These are phyloP conservation scores for Rhagonycha lutea DNA, from an alignment of 2,888 invertebrate genomes.

Conservation along the genomic window DNA sequence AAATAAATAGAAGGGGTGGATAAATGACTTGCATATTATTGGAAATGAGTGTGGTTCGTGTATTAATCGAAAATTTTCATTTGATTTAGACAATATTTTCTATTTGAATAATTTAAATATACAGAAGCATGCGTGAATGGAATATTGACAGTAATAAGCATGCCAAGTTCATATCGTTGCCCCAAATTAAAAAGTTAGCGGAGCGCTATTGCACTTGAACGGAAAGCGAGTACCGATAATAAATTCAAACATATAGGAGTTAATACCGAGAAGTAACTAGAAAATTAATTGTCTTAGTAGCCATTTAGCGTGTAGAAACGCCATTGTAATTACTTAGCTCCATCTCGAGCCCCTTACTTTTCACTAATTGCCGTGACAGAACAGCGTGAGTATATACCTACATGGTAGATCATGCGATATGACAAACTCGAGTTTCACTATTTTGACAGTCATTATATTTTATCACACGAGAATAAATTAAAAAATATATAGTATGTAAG, in stretches of 20 bases:
- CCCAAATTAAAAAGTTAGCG: not conserved
- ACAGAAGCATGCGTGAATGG: not conserved
- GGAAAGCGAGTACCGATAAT: not conserved
- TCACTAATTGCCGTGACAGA: conserved; percentile 50
- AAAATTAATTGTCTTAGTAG: conserved; percentile 31
- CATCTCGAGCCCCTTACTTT: conserved; percentile 39
- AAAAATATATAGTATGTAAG: conserved; percentile 16
- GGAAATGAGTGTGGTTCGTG: too few relatives aligned
- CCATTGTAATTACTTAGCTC: conserved; percentile 43
- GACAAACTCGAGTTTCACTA: conserved; percentile 27
- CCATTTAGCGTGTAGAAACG: conserved; percentile 46
- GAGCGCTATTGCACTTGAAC: conserved; percentile 1
- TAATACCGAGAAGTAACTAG: conserved; percentile 14
- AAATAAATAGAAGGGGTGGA: too few relatives aligned
- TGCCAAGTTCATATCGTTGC: not conserved
- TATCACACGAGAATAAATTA: conserved; percentile 29
- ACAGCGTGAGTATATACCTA: conserved; percentile 28
- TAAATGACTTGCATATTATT: too few relatives aligned
- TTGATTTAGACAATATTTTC: too few relatives aligned
- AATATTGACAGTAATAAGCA: not conserved
- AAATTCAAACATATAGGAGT: conserved; percentile 3
- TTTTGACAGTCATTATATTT: conserved; percentile 31
- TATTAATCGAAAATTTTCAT: too few relatives aligned
- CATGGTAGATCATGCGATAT: conserved; percentile 29
- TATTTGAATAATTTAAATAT: too few relatives aligned